Evolutionary conservation across 2,113 vertebrate genomes (phyloP).

Genomic region (Oncorhynchus keta): DNA sequence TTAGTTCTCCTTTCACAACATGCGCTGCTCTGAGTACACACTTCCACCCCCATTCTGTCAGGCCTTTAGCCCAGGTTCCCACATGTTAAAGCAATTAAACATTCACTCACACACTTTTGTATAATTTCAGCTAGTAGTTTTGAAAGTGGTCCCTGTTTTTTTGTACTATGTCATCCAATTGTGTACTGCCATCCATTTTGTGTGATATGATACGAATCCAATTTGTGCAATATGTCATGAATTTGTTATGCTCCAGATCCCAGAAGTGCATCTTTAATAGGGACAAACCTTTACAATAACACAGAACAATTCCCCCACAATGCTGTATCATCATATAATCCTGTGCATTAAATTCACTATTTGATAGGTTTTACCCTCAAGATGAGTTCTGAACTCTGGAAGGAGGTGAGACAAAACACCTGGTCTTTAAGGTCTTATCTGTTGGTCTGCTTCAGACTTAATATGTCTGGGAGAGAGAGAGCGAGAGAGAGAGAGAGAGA

Average conservation of each 20-base stretch:
- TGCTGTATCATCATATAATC: neutral
- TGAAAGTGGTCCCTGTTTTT: too few species aligned
- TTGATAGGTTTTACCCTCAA: neutral
- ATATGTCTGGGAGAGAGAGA: neutral
- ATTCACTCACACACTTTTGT: too few species aligned
- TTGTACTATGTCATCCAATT: too few species aligned
- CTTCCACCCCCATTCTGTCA: conserved; percentile 32
- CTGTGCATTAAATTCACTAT: neutral
- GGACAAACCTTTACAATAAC: too few species aligned
- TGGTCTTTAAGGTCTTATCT: conserved; percentile 10
- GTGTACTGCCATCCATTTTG: too few species aligned
- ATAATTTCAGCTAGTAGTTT: too few species aligned
- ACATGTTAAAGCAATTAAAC: conserved; percentile 38
- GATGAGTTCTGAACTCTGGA: conserved; percentile 5
- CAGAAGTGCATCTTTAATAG: too few species aligned
- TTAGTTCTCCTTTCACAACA: conserved; percentile 34
- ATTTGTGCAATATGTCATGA: too few species aligned
- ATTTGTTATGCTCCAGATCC: too few species aligned
- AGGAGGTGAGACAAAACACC: conserved; percentile 16
- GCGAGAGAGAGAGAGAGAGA: neutral
- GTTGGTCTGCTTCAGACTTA: neutral
- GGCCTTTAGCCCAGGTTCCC: conserved; percentile 7
- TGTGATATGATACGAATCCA: too few species aligned
- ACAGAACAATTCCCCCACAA: neutral
- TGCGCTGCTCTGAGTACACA: conserved; percentile 36